Evolutionary conservation across 2,888 invertebrate species (phyloP).

Genomic region (Hyposoter didymator): DNA sequence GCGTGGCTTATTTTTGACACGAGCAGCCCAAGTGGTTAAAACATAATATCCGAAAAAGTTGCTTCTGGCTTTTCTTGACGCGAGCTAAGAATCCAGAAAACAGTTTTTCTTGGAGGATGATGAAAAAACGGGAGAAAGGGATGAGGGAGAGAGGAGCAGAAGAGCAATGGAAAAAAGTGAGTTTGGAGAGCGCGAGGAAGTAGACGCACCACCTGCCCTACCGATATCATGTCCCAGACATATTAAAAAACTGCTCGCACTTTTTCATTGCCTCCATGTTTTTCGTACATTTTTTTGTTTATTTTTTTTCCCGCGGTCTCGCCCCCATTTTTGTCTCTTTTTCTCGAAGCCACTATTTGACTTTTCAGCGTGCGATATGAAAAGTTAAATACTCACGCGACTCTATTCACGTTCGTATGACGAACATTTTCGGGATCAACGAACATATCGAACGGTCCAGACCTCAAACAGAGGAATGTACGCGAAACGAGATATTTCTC

Average conservation of each 20-base stretch:
- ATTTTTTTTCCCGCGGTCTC: background rate
- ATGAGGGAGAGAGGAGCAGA: slow-evolving; percentile 21
- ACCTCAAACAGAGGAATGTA: background rate
- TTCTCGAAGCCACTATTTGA: slow-evolving; percentile 17
- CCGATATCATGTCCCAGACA: slow-evolving; percentile 65
- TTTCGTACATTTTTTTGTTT: slow-evolving; percentile 4
- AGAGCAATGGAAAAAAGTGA: slow-evolving; percentile 40
- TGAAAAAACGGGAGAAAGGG: slow-evolving; percentile 16
- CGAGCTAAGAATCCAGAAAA: slow-evolving; percentile 41
- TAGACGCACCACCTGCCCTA: slow-evolving; percentile 58
- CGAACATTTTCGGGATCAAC: slow-evolving; percentile 1
- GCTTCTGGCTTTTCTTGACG: slow-evolving; percentile 26
- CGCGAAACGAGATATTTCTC: background rate
- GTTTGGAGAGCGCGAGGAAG: slow-evolving; percentile 31
- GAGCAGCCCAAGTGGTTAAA: slow-evolving; percentile 35
- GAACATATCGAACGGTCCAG: slow-evolving; percentile 46
- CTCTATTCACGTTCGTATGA: background rate
- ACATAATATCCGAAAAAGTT: slow-evolving; percentile 61
- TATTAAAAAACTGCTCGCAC: slow-evolving; percentile 69
- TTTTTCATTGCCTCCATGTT: slow-evolving; percentile 39
- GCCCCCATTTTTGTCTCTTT: background rate
- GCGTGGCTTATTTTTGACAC: slow-evolving; percentile 38
- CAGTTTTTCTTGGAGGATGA: slow-evolving; percentile 15
- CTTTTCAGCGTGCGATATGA: slow-evolving; percentile 25
- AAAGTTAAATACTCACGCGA: background rate